These are phyloP conservation scores for Thymelicus lineola DNA, from an alignment of 2,888 invertebrate species.

Conservation along the genomic window DNA sequence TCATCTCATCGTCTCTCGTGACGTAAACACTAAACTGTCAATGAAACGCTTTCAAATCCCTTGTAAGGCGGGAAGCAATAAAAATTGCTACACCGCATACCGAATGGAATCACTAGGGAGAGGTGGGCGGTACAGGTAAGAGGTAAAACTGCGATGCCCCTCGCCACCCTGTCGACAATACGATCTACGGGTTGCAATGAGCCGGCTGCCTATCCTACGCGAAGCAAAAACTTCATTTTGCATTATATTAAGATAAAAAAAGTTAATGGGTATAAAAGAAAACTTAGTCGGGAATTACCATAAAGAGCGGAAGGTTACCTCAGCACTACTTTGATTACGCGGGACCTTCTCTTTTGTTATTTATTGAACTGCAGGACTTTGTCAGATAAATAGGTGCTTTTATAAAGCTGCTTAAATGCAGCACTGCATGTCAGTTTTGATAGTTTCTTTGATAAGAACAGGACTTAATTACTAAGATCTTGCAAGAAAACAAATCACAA, in stretches of 20 bases:
- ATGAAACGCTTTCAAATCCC: slow-evolving; percentile 47
- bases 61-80: slow-evolving; percentile 48
- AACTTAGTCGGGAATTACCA: slow-evolving; percentile 70
- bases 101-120: slow-evolving; percentile 38
- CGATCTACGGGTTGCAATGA: slow-evolving; percentile 67
- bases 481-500: too few relatives aligned
- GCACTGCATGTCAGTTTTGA: too few relatives aligned
- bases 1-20: slow-evolving; percentile 15
- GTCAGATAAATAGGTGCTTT: background rate
- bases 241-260: slow-evolving; percentile 75
- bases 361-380: slow-evolving; percentile 10
- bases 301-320: slow-evolving; percentile 52
- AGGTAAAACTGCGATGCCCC: slow-evolving; percentile 27
- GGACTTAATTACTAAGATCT: too few relatives aligned
- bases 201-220: slow-evolving; percentile 63
- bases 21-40: slow-evolving; percentile 44
- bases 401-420: background rate
- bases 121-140: background rate
- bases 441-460: too few relatives aligned
- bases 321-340: slow-evolving; percentile 22
- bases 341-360: slow-evolving; percentile 10
- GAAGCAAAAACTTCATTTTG: slow-evolving; percentile 67
- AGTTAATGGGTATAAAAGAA: slow-evolving; percentile 67
- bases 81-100: slow-evolving; percentile 42
- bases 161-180: slow-evolving; percentile 40